Base-by-base conservation (phyloP, 2,888 invertebrate genomes). In the Tetramorium bicarinatum region DNA sequence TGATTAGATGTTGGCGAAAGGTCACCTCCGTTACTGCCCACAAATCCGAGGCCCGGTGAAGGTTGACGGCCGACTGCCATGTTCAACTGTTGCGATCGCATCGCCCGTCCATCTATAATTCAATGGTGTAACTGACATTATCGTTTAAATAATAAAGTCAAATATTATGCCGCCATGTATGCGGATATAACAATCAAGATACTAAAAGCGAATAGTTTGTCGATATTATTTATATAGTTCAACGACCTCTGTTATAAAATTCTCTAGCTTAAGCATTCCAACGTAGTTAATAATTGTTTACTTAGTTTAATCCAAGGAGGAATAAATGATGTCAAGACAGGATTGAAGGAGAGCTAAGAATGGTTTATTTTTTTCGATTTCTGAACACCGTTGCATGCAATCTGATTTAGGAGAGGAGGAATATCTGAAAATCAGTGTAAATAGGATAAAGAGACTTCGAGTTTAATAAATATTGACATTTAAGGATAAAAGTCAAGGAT, bases 1-100 rank as follows among this genome's bases (percentile, higher is more conserved):
- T 98, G 98, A 95, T 98, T 98, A 89, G 96, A 96, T 21, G 96
- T 96, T 47, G 97, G 96, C 90, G 97, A 96, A 74, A 97, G 94
- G 72, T 96, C 96, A 86, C 96, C 96, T 81, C 96, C 97, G 87
- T 96, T 94, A 62, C 92, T 92, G 25, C 93, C 91, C 86, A 94
- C 91, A 62, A 92, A 93, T 80, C 92, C 91, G 29, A 94, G 89
- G 52, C 94, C 93, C 0, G 95, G 93, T 15, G 95, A 94, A 29
- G 91, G 86, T 88, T 94, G 94, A 49, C 93, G 91, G 54, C 93
- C 94, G 15, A 94, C 91, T 15, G 92, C 86, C 85, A 94, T 93
- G 84, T 92, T 94, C 85, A 94, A 83, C 71, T 94, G 94, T 71
- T 94, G 95, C n/a, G 94, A 92, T 83, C 94, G 95, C 89, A 94